These are phyloP conservation scores for Meiosimyza platycephala DNA, from an alignment of 2,888 invertebrate genomes.

Conservation along the genomic window DNA sequence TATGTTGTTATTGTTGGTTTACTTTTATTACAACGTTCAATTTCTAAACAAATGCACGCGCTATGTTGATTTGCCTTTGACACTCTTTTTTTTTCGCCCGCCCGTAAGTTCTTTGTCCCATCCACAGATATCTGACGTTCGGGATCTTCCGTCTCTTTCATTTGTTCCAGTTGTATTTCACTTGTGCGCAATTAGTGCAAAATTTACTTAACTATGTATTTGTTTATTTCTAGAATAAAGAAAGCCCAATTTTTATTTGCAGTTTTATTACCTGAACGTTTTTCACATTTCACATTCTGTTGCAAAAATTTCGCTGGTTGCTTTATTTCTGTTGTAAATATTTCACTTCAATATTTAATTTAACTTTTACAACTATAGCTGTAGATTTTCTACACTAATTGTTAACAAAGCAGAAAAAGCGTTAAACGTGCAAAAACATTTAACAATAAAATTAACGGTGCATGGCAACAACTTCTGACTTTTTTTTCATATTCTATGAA, in stretches of 20 bases:
- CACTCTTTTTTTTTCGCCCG: too few relatives aligned
- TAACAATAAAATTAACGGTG: constrained; percentile 32
- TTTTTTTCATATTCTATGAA: not conserved
- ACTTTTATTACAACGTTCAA: not conserved
- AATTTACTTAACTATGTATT: too few relatives aligned
- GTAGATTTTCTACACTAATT: constrained; percentile 19
- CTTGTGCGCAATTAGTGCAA: not conserved
- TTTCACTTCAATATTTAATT: not conserved
- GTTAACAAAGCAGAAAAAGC: constrained; percentile 34
- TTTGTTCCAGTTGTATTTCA: not conserved
- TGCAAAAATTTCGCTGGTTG: not conserved
- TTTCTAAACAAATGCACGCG: not conserved
- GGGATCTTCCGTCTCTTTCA: not conserved
- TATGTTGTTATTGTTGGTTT: not conserved
- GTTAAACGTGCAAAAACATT: constrained; percentile 34
- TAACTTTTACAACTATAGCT: not conserved
- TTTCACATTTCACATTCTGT: constrained; percentile 7
- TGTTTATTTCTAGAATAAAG: too few relatives aligned
- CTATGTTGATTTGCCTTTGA: not conserved
- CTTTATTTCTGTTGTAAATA: not conserved
- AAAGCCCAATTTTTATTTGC: too few relatives aligned
- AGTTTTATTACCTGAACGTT: not conserved
- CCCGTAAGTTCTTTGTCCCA: too few relatives aligned
- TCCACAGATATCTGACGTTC: too few relatives aligned
- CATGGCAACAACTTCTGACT: constrained; percentile 11